These are phyloP conservation scores for Apteryx owenii DNA, from an alignment of 2,113 vertebrate species.

Conservation along the genomic window DNA sequence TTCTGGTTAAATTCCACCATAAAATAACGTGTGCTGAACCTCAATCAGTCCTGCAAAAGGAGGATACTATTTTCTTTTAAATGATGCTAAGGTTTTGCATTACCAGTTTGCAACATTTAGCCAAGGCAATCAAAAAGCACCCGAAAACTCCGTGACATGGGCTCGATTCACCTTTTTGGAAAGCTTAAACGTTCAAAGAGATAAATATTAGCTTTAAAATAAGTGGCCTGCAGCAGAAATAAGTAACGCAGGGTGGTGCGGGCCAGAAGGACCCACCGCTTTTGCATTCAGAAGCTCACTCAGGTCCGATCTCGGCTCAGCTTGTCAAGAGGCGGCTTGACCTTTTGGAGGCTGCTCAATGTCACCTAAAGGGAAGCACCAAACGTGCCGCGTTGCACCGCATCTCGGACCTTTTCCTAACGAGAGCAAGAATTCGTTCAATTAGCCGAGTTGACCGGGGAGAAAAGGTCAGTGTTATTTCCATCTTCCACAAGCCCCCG, in stretches of 20 bases:
- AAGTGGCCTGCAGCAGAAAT: not conserved
- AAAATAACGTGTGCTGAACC: not conserved
- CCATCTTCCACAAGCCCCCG: not conserved
- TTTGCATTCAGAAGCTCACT: not conserved
- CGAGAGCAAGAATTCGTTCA: conserved; percentile 17
- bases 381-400: not conserved
- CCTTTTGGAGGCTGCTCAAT: conserved; percentile 33
- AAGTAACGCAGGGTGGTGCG: not conserved
- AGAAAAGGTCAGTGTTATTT: conserved; percentile 56
- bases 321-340: conserved; percentile 1
- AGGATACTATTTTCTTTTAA: not conserved
- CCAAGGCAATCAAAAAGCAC: not conserved
- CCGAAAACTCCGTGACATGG: not conserved
- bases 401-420: conserved; percentile 47
- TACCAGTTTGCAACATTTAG: not conserved
- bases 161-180: not conserved
- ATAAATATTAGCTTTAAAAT: not conserved
- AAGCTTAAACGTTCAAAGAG: not conserved
- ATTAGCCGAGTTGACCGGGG: not conserved
- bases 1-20: not conserved
- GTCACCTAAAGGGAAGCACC: not conserved
- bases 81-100: not conserved
- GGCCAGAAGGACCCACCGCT: not conserved
- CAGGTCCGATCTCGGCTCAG: not conserved
- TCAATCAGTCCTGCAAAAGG: not conserved